A percentile compares a stretch with the other conserved stretches of the same genome.
phyloP scores from a whole-genome alignment of 1,140 invertebrate genomes.

The Antheraea pernyi region DNA sequence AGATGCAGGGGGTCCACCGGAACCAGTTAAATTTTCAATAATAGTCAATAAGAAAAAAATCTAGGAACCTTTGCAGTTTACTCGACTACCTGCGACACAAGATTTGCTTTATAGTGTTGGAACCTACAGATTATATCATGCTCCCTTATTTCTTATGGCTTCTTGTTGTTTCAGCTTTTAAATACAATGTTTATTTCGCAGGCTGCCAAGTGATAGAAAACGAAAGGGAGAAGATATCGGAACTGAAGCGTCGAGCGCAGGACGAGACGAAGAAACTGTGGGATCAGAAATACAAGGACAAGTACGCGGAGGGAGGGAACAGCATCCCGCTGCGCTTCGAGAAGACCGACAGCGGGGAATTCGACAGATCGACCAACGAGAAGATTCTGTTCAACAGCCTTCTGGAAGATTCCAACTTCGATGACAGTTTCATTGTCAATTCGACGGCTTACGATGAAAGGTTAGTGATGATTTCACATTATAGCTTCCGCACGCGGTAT shows the following conservation, averaged over 20 bases:
- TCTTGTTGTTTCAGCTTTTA: too few species aligned
- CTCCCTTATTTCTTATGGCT: too few species aligned
- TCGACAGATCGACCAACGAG: slow-evolving; percentile 17
- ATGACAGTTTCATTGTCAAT: slow-evolving; percentile 54
- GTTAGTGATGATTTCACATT: slow-evolving; percentile 36
- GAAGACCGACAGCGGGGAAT: slow-evolving; percentile 18
- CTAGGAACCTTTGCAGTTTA: too few species aligned
- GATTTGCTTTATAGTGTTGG: too few species aligned
- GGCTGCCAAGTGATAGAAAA: slow-evolving; percentile 95
- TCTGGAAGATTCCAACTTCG: slow-evolving; percentile 48
- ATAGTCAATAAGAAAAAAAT: too few species aligned
- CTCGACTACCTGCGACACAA: too few species aligned
- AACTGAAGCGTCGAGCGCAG: slow-evolving; percentile 91
- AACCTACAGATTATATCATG: too few species aligned
- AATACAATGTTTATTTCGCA: slow-evolving; percentile 53
- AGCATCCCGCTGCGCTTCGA: neutral
- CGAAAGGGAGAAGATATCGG: slow-evolving; percentile 91
- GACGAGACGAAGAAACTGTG: slow-evolving; percentile 93
- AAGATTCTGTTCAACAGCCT: slow-evolving; percentile 17
- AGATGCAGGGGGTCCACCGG: too few species aligned
- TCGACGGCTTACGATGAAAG: slow-evolving; percentile 63
- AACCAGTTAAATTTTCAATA: too few species aligned
- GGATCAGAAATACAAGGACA: slow-evolving; percentile 77
- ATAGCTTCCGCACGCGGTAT: neutral
- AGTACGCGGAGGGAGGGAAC: slow-evolving; percentile 23